Evolutionary conservation across 2,797 vertebrate species (phyloP).

Genomic region (Sebastes trivittatus): DNA sequence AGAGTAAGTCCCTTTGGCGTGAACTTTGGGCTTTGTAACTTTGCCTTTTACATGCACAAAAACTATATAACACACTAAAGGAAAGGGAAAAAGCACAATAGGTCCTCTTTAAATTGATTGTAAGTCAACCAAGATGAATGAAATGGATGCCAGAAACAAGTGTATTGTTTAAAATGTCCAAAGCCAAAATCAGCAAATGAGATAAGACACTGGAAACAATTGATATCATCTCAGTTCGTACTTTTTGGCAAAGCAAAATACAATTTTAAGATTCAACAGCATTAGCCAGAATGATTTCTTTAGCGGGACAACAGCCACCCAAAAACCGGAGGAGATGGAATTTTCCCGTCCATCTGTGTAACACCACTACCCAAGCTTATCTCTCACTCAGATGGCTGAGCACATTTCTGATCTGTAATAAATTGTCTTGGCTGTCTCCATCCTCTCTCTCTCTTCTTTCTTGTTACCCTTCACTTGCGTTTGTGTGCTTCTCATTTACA

Average conservation of each 20-base stretch:
- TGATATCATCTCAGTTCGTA: not conserved
- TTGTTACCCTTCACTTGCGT: constrained; percentile 5
- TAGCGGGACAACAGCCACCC: not conserved
- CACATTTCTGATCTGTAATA: constrained; percentile 42
- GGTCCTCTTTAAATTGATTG: not conserved
- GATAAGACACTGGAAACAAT: not conserved
- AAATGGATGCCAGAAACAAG: not conserved
- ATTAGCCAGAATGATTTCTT: not conserved
- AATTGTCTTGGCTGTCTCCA: constrained; percentile 16
- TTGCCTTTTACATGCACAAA: no score
- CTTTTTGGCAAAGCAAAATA: not conserved
- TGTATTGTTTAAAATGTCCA: not conserved
- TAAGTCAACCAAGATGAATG: not conserved
- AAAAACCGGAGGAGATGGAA: not conserved
- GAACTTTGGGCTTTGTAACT: no score
- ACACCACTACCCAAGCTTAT: constrained; percentile 22
- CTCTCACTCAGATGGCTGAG: constrained; percentile 11
- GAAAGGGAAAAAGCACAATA: no score
- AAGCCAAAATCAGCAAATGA: not conserved
- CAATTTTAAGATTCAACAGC: not conserved
- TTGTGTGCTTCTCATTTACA: constrained; percentile 38
- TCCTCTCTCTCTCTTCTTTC: not conserved
- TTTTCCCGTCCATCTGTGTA: not conserved
- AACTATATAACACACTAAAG: no score
- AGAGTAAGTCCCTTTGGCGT: no score